A percentile compares a stretch with the other conserved stretches of the same genome.
Evolutionary conservation across 2,797 vertebrate species (phyloP).

Genomic region (Typhlichthys eigenmanni): DNA sequence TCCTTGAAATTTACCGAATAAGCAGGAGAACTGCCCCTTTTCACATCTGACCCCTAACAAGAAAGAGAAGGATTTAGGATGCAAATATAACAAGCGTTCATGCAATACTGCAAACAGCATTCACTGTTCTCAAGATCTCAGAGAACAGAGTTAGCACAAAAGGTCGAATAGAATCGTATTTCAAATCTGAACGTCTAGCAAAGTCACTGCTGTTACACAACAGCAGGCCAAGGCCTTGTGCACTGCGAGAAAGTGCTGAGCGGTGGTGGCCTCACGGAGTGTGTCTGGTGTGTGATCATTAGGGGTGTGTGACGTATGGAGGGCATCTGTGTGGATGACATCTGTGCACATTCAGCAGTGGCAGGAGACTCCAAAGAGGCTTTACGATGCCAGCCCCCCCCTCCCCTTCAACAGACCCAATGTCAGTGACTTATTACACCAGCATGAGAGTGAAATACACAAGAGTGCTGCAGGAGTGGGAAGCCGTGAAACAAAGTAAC

Average conservation of each 20-base stretch:
- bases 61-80: constrained; percentile 15
- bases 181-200: background rate
- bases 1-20: constrained; percentile 70
- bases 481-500: constrained; percentile 17
- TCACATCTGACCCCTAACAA: constrained; percentile 73
- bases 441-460: constrained; percentile 38
- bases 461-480: constrained; percentile 21
- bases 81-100: constrained; percentile 10
- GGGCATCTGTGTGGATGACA: constrained; percentile 50
- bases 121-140: background rate
- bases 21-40: constrained; percentile 78
- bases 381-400: constrained; percentile 13
- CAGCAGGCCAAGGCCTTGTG: background rate
- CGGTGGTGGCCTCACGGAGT: constrained; percentile 22
- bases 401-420: constrained; percentile 1
- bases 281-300: constrained; percentile 42
- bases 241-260: constrained; percentile 11
- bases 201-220: background rate
- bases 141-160: background rate
- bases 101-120: background rate
- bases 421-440: constrained; percentile 49
- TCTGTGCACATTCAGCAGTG: constrained; percentile 52
- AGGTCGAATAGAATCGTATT: background rate
- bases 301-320: constrained; percentile 40
- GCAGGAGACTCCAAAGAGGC: constrained; percentile 29